Conservation (phyloP, 2,113 vertebrate genomes). For the Genyomyrus donnyi region DNA sequence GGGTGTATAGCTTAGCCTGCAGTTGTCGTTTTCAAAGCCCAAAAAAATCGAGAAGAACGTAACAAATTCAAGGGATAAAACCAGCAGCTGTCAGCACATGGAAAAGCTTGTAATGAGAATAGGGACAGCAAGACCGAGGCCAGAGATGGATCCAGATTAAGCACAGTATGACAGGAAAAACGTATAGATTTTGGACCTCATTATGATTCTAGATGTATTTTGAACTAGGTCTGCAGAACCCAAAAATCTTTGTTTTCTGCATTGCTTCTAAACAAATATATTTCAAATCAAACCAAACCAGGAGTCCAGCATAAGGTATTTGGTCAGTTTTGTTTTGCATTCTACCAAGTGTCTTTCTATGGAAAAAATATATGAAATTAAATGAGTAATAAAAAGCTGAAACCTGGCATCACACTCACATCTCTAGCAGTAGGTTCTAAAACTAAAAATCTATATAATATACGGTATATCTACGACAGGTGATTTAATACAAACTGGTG, state of each 20-base stretch:
- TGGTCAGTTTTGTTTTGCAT: neutral
- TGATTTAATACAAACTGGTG: neutral
- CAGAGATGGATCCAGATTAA: neutral
- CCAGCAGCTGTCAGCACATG: neutral
- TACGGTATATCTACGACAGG: neutral
- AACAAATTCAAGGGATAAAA: constrained; percentile 22
- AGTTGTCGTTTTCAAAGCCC: constrained; percentile 18
- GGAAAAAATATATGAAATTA: neutral
- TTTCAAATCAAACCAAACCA: neutral
- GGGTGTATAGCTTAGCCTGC: constrained; percentile 3
- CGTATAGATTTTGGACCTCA: neutral
- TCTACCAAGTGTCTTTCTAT: neutral
- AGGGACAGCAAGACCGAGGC: neutral
- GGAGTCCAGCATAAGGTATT: neutral
- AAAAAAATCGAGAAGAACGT: constrained; percentile 27
- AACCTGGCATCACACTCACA: neutral
- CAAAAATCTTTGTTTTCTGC: neutral
- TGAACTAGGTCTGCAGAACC: neutral
- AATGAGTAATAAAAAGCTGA: neutral
- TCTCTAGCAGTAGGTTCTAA: neutral
- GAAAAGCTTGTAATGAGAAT: constrained; percentile 12
- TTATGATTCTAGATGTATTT: neutral
- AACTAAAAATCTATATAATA: neutral
- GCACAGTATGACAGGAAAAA: constrained; percentile 2
- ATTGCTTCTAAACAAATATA: neutral